A percentile compares a stretch with the other conserved stretches of the same genome.
These are phyloP conservation scores for Diplodus sargus DNA, from an alignment of 2,797 vertebrate species.

Conservation along the genomic window DNA sequence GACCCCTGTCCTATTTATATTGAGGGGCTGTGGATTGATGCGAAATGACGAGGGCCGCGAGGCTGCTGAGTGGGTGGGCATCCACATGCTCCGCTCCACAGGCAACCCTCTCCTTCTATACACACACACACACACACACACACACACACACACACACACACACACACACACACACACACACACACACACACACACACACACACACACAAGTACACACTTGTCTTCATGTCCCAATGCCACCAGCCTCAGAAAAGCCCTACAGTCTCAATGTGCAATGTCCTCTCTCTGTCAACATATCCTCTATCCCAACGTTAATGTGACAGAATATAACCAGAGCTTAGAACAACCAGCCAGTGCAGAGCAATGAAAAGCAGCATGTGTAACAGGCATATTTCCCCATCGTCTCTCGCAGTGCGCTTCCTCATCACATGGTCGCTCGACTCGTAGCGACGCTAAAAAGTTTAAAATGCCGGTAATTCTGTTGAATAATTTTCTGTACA, in stretches of 20 bases:
- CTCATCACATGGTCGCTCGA: conserved; percentile 37
- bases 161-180: conserved; percentile 54
- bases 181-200: conserved; percentile 43
- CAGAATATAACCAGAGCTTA: conserved; percentile 80
- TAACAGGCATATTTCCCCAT: conserved; percentile 63
- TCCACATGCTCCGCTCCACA: conserved; percentile 84
- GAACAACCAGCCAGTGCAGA: conserved; percentile 67
- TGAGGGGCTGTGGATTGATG: conserved; percentile 86
- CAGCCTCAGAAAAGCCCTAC: conserved; percentile 78
- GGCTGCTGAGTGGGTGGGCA: conserved; percentile 82
- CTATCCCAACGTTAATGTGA: conserved; percentile 81
- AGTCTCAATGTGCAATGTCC: conserved; percentile 82
- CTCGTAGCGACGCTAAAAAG: neutral
- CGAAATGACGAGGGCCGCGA: conserved; percentile 85
- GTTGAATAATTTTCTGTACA: neutral
- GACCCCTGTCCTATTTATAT: conserved; percentile 86
- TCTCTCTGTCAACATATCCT: conserved; percentile 84
- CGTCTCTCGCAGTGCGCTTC: conserved; percentile 49
- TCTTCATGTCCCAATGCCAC: conserved; percentile 80
- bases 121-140: conserved; percentile 41
- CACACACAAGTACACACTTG: conserved; percentile 68
- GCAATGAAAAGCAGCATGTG: conserved; percentile 55
- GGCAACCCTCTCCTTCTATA: conserved; percentile 71
- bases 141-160: conserved; percentile 62
- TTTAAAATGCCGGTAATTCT: conserved; percentile 31